Base-by-base conservation (phyloP, 2,113 vertebrate species). In the Axis porcinus region DNA sequence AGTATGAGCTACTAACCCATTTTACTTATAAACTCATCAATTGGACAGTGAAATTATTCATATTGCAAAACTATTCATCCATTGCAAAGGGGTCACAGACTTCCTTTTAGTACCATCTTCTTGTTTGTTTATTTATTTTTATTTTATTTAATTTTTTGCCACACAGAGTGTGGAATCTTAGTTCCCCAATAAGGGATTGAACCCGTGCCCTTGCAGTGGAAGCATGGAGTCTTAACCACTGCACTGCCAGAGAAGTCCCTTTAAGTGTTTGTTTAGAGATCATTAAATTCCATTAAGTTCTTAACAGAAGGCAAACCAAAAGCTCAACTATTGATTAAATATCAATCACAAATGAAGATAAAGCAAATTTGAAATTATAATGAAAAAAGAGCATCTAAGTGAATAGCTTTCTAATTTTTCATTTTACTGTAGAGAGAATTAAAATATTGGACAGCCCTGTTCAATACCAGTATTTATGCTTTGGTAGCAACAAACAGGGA, bases 281-380 rank as follows among this genome's bases (percentile, higher is more conserved):
- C 58, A 86, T 81, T 86, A 82, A 92, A 96, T 92, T 88, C 12
- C 33, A 92, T 92, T 88, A 94, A 81, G 67, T 91, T 94, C 33
- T 82, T 90, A 87, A 82, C 54, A 78, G 74, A 82, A 83, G 40
- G 54, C 36, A 88, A 62, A 93, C 7, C 33, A 86, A 74, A 89
- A 81, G n/a, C 16, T n/a, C 16, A 78, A 86, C 25, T 74, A 60
- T 50, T 84, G 47, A 78, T 94, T 86, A 89, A 86, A 70, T 27
- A 92, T 64, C 84, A 86, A 74, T 82, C 58, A 94, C 45, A 90
- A 95, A 89, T 74, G 40, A 95, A 92, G 54, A 94, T 43, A 76
- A 91, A 95, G 33, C 28, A 96, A 76, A 70, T 84, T 87, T 93
- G 21, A 70, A 60, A 86, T 60, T 92, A 60, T 55, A 84, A 84